Conservation (phyloP, 2,888 invertebrate genomes). For the Zygothrica quintamaculata region DNA sequence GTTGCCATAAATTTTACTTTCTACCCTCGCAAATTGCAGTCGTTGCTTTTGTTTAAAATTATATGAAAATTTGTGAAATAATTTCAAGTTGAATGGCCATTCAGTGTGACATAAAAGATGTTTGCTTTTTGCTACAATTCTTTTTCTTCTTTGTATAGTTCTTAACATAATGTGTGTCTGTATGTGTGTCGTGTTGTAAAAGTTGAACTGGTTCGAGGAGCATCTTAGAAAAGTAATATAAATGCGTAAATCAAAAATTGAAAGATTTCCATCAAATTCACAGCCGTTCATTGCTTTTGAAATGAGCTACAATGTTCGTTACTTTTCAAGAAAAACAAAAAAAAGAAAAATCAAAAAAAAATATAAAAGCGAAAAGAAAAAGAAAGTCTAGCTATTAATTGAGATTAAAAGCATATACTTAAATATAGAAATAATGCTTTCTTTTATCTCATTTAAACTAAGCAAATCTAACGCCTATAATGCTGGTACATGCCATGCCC, state of each 20-base stretch:
- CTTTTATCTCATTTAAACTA: no score
- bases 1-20: slow-evolving; percentile 21
- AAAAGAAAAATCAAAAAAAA: no score
- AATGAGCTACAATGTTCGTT: slow-evolving; percentile 83
- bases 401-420: no score
- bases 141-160: no score
- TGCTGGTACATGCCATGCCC: slow-evolving; percentile 83
- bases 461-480: slow-evolving; percentile 83
- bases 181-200: slow-evolving; percentile 16
- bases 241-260: slow-evolving; percentile 68
- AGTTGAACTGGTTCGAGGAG: slow-evolving; percentile 13
- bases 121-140: slow-evolving; percentile 59
- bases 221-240: slow-evolving; percentile 41
- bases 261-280: slow-evolving; percentile 80
- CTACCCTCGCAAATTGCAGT: slow-evolving; percentile 13
- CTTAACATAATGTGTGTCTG: slow-evolving; percentile 41
- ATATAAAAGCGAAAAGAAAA: no score
- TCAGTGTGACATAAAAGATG: slow-evolving; percentile 62
- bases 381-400: no score
- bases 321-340: slow-evolving; percentile 36
- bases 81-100: slow-evolving; percentile 67
- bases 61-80: slow-evolving; percentile 59
- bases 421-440: no score
- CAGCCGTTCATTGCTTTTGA: slow-evolving; percentile 84
- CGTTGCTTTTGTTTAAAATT: slow-evolving; percentile 23